These are phyloP conservation scores for Ashinkailepas kermadecensis DNA, from an alignment of 2,888 invertebrate genomes.

Conservation along the genomic window DNA sequence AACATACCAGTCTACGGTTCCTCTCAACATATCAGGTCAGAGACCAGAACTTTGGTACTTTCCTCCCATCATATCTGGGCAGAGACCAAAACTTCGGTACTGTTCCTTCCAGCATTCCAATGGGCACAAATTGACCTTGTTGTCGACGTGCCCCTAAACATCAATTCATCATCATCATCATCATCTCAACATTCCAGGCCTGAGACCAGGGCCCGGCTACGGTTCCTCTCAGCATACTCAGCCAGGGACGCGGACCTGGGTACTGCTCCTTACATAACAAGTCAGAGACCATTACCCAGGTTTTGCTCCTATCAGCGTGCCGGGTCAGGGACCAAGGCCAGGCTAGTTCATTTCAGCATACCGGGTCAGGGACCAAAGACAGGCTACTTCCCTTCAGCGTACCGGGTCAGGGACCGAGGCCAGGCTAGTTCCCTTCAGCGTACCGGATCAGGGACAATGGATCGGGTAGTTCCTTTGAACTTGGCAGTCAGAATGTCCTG, in stretches of 20 bases:
- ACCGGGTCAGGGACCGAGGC: constrained; percentile 41
- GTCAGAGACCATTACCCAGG: constrained; percentile 35
- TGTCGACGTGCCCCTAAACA: constrained; percentile 61
- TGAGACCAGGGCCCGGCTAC: constrained; percentile 3
- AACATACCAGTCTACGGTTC: constrained; percentile 50
- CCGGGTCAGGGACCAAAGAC: too few species aligned
- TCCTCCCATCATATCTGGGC: too few species aligned
- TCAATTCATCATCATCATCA: too few species aligned
- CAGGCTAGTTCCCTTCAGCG: constrained; percentile 59
- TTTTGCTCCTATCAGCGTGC: constrained; percentile 52
- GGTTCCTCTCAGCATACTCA: too few species aligned
- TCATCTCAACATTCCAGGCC: constrained; percentile 60
- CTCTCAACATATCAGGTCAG: constrained; percentile 59
- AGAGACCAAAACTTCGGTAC: too few species aligned
- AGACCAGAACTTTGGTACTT: too few species aligned
- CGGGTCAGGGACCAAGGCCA: constrained; percentile 45
- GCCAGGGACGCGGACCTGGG: neutral
- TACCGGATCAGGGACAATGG: constrained; percentile 46
- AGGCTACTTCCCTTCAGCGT: too few species aligned
- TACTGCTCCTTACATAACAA: neutral
- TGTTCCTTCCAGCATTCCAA: too few species aligned
- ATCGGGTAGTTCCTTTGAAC: too few species aligned
- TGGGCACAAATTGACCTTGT: constrained; percentile 45
- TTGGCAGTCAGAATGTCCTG: too few species aligned
- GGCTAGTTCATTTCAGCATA: too few species aligned